These are phyloP conservation scores for Phalacrocorax pelagicus DNA, from an alignment of 2,113 vertebrate genomes.

Conservation along the genomic window DNA sequence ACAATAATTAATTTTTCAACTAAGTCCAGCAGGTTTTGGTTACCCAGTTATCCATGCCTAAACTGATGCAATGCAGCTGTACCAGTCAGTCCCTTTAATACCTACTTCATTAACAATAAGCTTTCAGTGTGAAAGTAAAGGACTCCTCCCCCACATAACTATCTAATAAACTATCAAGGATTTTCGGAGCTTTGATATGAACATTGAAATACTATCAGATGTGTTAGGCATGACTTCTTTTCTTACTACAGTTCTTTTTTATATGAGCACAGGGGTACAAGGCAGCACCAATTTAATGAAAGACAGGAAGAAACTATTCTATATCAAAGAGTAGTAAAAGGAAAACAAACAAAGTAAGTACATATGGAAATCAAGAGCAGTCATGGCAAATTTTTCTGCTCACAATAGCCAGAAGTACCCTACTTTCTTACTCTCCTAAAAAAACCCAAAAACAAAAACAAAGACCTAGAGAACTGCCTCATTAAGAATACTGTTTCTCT, in stretches of 20 bases:
- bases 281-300: constrained; percentile 46
- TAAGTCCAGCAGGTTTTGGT: constrained; percentile 26
- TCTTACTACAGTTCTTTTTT: constrained; percentile 18
- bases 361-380: constrained; percentile 39
- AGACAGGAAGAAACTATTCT: constrained; percentile 57
- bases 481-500: not conserved
- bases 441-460: not conserved
- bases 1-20: constrained; percentile 28
- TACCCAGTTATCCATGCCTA: not conserved
- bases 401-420: constrained; percentile 13
- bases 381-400: not conserved
- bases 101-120: constrained; percentile 32
- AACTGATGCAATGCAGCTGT: constrained; percentile 11
- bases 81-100: not conserved
- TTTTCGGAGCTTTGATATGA: constrained; percentile 33
- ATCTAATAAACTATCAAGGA: constrained; percentile 23
- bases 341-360: constrained; percentile 48
- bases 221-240: constrained; percentile 40
- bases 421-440: not conserved
- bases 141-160: not conserved
- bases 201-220: constrained; percentile 25
- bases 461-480: not conserved
- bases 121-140: constrained; percentile 18
- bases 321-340: constrained; percentile 40
- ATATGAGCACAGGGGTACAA: not conserved